Percentiles rank a stretch among this genome's conserved stretches.
Conservation (phyloP, 2,888 invertebrate species). For the Eledone cirrhosa region DNA sequence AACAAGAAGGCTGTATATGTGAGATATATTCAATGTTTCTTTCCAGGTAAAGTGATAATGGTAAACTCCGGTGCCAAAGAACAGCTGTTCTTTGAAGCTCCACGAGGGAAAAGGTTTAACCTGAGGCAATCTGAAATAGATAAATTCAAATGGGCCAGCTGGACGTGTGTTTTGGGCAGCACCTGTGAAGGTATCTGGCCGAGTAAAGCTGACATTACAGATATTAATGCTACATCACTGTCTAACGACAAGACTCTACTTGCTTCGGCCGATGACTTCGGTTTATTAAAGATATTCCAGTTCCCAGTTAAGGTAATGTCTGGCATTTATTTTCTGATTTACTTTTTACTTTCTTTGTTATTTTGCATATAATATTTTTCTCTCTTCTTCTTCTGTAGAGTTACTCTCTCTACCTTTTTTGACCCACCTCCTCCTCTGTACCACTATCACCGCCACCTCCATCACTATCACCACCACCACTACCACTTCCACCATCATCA, state of each 20-base stretch:
- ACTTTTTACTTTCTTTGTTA: neutral
- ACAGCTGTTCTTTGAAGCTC: slow-evolving; percentile 68
- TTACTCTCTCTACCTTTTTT: neutral
- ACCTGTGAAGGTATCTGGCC: slow-evolving; percentile 68
- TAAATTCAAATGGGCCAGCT: slow-evolving; percentile 65
- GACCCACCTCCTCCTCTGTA: too few relatives aligned
- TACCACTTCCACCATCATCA: too few relatives aligned
- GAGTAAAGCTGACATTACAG: slow-evolving; percentile 67
- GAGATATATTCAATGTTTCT: too few relatives aligned
- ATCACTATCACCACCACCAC: too few relatives aligned
- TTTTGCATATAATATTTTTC: too few relatives aligned
- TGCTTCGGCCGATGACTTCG: slow-evolving; percentile 68
- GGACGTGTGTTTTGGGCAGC: slow-evolving; percentile 66
- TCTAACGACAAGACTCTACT: slow-evolving; percentile 60
- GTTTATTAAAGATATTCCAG: slow-evolving; percentile 67
- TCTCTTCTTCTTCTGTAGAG: too few relatives aligned
- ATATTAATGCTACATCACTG: slow-evolving; percentile 66
- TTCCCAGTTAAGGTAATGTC: slow-evolving; percentile 65
- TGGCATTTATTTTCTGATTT: too few relatives aligned
- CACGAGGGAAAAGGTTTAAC: slow-evolving; percentile 65
- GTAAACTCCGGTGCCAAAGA: slow-evolving; percentile 67
- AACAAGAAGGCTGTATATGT: too few relatives aligned
- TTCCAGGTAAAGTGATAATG: slow-evolving; percentile 63
- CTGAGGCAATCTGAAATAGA: slow-evolving; percentile 60
- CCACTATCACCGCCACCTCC: too few relatives aligned